Base-by-base conservation (phyloP, 1,140 invertebrate genomes). In the Conus betulinus region DNA sequence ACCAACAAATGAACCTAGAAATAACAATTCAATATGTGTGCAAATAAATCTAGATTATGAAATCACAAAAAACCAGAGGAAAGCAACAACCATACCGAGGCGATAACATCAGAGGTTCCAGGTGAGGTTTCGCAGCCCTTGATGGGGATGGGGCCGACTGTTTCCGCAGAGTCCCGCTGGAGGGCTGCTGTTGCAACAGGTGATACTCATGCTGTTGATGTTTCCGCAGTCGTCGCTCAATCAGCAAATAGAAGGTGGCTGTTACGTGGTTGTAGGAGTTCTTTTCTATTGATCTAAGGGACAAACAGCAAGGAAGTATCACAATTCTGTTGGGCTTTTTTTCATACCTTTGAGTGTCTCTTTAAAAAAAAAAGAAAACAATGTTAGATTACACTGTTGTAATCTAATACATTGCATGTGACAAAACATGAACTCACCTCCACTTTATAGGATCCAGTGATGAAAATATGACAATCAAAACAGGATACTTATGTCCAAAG, bases 211-310 rank as follows among this genome's bases (percentile, higher is more conserved):
- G 91, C 78, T 90, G 91, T 39, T 93, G 92, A 25, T 92, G 91
- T 83, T 96, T 94, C 97, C 96, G 92, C 51, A 99, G 96, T 95
- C 98, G 98, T 88, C 98, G 96, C 96, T 99, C 99, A 51, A 98
- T 99, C 89, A 99, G 96, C 91, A 99, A 96, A 96, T 98, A 99
- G 96, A 99, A 99, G 55, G 99, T 99, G 53, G 99, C 99, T 57
- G 99, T 99, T 91, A 99, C 98, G 95, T 99, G 98, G 96, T 99
- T 99, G 95, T 99, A 99, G 93, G 98, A 98, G 96, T 99, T 98
- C 94, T 97, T 98, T 93, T 99, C 98, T 90, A 99, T 95, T 87
- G 98, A 97, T 91, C 98, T 98, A 94, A 13, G 10, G 6, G 6
- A 71, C 20, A 13, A 60, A 60, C 15, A 39, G 39, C 39, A 39